Evolutionary conservation across 1,140 invertebrate genomes (phyloP).

Genomic region (Drosophila teissieri): DNA sequence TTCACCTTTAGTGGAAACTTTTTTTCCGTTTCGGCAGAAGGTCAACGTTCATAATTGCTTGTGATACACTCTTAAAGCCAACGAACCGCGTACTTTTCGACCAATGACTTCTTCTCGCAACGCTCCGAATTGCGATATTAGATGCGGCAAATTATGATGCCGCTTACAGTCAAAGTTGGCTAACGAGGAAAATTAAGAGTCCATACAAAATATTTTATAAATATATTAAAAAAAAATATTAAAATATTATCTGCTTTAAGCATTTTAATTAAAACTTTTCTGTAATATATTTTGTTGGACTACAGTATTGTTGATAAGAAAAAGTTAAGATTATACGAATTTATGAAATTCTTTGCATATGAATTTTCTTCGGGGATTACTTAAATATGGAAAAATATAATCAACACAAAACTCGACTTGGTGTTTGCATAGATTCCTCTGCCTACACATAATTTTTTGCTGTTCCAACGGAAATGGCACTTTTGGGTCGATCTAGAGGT

Average conservation of each 20-base stretch:
- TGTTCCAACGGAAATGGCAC: conserved; percentile 65
- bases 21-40: conserved; percentile 58
- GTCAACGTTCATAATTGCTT: conserved; percentile 78
- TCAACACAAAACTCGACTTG: background rate
- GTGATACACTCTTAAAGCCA: conserved; percentile 46
- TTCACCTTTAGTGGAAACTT: conserved; percentile 65
- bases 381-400: background rate
- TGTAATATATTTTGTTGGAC: no score
- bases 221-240: background rate
- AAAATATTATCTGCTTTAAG: no score
- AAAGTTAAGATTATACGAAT: no score
- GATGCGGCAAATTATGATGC: conserved; percentile 47
- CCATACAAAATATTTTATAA: background rate
- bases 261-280: background rate
- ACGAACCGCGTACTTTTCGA: conserved; percentile 35
- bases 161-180: conserved; percentile 11
- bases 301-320: no score
- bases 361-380: no score
- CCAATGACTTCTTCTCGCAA: conserved; percentile 12
- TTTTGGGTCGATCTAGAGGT: conserved; percentile 47
- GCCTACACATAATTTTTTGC: conserved; percentile 1
- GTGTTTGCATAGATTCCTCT: conserved; percentile 4
- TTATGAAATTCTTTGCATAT: no score
- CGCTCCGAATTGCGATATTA: conserved; percentile 34
- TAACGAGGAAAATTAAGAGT: background rate